Evolutionary conservation across 2,888 invertebrate genomes (phyloP).

Genomic region (Sinodicranocentrus sp.): DNA sequence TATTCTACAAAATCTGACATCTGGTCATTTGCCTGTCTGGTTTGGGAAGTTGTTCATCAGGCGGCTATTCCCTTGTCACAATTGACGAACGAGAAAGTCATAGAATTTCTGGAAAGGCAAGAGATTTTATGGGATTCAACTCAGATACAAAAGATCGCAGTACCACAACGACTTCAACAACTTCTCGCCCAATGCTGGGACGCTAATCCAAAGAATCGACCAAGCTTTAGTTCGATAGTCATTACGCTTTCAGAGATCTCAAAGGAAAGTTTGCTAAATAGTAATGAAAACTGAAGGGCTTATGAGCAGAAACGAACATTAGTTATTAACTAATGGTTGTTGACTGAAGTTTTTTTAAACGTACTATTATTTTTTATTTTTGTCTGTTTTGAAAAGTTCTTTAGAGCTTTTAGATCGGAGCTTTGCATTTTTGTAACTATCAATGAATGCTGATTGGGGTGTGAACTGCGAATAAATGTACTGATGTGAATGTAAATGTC

Average conservation of each 20-base stretch:
- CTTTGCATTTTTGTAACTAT: no score
- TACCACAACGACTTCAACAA: conserved; percentile 65
- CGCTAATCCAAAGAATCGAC: conserved; percentile 74
- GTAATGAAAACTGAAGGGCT: conserved; percentile 30
- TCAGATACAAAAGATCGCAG: conserved; percentile 47
- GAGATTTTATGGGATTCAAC: conserved; percentile 65
- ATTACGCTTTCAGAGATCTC: conserved; percentile 73
- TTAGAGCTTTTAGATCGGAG: no score
- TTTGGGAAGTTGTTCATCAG: conserved; percentile 91
- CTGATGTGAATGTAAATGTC: no score
- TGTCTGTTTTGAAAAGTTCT: no score
- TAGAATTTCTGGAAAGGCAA: conserved; percentile 82
- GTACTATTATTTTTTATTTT: no score
- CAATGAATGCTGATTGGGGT: no score
- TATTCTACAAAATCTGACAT: conserved; percentile 96
- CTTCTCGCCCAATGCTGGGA: conserved; percentile 73
- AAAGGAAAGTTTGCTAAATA: conserved; percentile 52
- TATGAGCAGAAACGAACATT: not conserved
- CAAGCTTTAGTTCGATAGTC: conserved; percentile 74
- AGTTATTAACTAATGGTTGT: no score
- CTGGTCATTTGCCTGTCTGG: conserved; percentile 92
- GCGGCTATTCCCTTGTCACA: conserved; percentile 88
- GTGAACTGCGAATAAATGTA: no score
- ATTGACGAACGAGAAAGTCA: conserved; percentile 87
- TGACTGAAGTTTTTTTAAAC: no score